Evolutionary conservation across 2,888 invertebrate species (phyloP).

Genomic region (Erebia aethiops): DNA sequence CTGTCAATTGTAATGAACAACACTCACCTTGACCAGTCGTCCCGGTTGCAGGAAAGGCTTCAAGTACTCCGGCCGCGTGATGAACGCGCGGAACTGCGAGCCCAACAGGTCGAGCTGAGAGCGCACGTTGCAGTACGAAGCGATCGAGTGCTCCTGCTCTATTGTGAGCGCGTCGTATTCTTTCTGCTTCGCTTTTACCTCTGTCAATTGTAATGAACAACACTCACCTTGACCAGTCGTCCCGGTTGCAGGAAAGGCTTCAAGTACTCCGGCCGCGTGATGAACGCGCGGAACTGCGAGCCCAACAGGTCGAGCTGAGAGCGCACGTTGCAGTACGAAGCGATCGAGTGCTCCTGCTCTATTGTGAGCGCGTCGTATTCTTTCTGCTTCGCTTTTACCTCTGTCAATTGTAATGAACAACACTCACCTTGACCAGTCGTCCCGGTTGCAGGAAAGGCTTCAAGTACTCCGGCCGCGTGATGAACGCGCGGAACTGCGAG

Average conservation of each 20-base stretch:
- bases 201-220: conserved; percentile 74
- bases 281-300: conserved; percentile 88
- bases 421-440: conserved; percentile 92
- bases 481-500: conserved; percentile 88
- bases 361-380: conserved; percentile 86
- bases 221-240: conserved; percentile 92
- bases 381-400: conserved; percentile 85
- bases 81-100: conserved; percentile 88
- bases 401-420: conserved; percentile 74
- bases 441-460: conserved; percentile 98
- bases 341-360: conserved; percentile 88
- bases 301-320: conserved; percentile 90
- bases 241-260: conserved; percentile 98
- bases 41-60: conserved; percentile 98
- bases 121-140: conserved; percentile 92
- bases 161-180: conserved; percentile 86
- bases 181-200: conserved; percentile 85
- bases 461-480: conserved; percentile 93
- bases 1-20: conserved; percentile 74
- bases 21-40: conserved; percentile 92
- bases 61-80: conserved; percentile 93
- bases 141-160: conserved; percentile 88
- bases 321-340: conserved; percentile 92
- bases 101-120: conserved; percentile 90
- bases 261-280: conserved; percentile 93